These are phyloP conservation scores for Psittacula cyanocephala DNA, from an alignment of 2,113 vertebrate genomes.

Conservation along the genomic window DNA sequence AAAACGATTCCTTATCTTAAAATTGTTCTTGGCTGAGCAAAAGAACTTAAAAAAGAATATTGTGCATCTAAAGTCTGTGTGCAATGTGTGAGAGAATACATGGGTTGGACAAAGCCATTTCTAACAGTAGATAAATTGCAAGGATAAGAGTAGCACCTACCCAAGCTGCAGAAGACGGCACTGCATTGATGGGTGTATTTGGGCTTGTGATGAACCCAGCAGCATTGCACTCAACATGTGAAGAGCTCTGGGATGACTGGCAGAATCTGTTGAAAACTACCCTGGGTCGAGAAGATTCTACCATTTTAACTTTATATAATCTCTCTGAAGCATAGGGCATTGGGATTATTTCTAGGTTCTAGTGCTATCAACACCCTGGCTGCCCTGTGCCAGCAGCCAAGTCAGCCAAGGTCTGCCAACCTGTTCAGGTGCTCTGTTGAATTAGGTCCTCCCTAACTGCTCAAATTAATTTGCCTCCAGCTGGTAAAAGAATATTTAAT, in stretches of 20 bases:
- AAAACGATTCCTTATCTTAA: conserved; percentile 32
- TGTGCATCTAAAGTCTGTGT: not conserved
- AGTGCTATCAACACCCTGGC: not conserved
- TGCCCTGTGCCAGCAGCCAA: not conserved
- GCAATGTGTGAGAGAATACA: not conserved
- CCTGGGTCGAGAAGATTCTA: not conserved
- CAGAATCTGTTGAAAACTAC: not conserved
- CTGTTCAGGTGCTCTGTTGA: not conserved
- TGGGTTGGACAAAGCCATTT: not conserved
- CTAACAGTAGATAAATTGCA: not conserved
- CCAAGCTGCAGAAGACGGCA: not conserved
- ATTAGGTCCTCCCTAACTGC: not conserved
- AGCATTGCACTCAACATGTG: not conserved
- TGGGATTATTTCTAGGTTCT: not conserved
- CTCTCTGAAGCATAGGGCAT: not conserved
- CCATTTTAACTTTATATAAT: not conserved
- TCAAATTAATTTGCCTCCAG: not conserved
- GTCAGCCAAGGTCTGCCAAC: not conserved
- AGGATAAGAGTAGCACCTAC: not conserved
- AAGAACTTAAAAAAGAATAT: not conserved
- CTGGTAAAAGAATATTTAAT: not conserved
- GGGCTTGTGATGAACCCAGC: not conserved
- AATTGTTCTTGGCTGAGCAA: conserved; percentile 29
- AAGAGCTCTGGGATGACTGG: not conserved
- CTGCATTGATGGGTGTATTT: rapidly evolving